phyloP scores from a whole-genome alignment of 2,113 vertebrate species.

The Tachycineta bicolor region DNA sequence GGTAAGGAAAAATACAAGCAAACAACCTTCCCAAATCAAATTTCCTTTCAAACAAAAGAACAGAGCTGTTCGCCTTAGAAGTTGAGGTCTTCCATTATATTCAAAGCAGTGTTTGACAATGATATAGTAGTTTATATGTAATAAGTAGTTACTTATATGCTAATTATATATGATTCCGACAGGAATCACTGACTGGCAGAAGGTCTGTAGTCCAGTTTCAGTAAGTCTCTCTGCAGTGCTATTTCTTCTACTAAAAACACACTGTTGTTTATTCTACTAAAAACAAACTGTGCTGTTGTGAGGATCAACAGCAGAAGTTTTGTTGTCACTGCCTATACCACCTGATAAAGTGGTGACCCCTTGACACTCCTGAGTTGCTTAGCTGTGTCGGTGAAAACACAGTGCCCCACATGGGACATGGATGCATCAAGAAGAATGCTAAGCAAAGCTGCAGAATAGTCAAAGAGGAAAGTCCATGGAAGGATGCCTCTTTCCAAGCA shows the following conservation, averaged over 20 bases:
- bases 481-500: background rate
- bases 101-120: background rate
- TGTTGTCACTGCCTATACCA: background rate
- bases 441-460: background rate
- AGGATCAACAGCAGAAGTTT: background rate
- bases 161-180: background rate
- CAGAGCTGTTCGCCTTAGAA: background rate
- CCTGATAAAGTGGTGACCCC: background rate
- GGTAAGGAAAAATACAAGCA: background rate
- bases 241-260: background rate
- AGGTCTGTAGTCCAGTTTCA: background rate
- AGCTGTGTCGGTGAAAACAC: background rate
- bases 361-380: background rate
- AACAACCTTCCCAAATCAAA: background rate
- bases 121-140: background rate
- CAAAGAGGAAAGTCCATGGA: background rate
- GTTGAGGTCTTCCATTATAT: background rate
- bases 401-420: background rate
- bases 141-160: background rate
- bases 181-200: background rate
- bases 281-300: background rate
- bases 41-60: background rate
- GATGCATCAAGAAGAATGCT: accelerated
- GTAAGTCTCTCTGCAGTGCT: background rate
- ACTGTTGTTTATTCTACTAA: background rate